Evolutionary conservation across 2,888 invertebrate species (phyloP), one percentile per base, ranked within the genome.

Genomic region (Metalampra italica): DNA sequence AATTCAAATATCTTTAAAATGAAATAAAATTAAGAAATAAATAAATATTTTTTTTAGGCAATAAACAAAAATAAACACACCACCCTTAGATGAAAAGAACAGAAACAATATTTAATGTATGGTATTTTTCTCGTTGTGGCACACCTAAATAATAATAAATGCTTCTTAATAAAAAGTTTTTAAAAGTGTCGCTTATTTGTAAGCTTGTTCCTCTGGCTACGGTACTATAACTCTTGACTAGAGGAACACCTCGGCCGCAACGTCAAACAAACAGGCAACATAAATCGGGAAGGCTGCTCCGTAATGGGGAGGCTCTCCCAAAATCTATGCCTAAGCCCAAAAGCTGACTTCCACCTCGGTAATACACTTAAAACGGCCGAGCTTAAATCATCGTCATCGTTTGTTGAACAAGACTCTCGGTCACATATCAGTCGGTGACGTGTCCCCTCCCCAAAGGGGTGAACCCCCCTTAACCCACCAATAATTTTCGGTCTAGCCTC

Each of bases 321-420:
- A 22, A 83, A 86, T 84, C 84, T 83, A 80, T 75, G 75, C 80
- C 76, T 74, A 75, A 80, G 78, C 82, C 78, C 76, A 76, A 86
- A 85, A 86, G 84, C 88, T 82, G 75, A 83, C 80, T 85, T 85
- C 87, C 86, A 72, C 71, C 83, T 74, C 78, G 75, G 82, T 87
- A 88, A 89, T 88, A 87, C 88, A 89, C 87, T 89, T 89, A 89
- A 88, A 89, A 87, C 87, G 86, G 75, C 80, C 76, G 77, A 80
- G 88, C 88, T 84, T 89, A 89, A 88, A 89, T 88, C 88, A 89
- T 89, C 88, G 88, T 89, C 88, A 88, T 84, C 88, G 88, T 89
- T 89, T 89, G 88, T 88, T 89, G 88, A 88, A 87, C 88, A 89
- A 88, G 88, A 88, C 86, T 87, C 85, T 80, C 86, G 87, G 88